Percentiles rank a stretch among this genome's conserved stretches.
phyloP scores from a whole-genome alignment of 2,113 vertebrate species.

The Motacilla tschutschensis region DNA sequence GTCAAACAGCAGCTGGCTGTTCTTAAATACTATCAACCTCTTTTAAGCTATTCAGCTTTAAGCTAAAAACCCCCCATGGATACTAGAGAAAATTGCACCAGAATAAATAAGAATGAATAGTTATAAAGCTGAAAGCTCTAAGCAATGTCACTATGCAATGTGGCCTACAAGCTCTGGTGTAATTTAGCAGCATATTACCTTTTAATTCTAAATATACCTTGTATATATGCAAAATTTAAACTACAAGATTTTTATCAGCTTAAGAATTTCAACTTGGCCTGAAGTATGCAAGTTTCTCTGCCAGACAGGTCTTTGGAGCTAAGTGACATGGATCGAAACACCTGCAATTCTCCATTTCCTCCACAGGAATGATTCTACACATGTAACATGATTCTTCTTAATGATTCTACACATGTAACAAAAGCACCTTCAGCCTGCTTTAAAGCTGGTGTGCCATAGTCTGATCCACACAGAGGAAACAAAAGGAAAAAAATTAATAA shows the following conservation, averaged over 20 bases:
- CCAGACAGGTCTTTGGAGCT: background rate
- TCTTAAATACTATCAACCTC: background rate
- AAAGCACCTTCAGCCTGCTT: background rate
- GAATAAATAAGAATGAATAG: background rate
- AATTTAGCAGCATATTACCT: background rate
- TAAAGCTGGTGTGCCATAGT: background rate
- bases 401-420: background rate
- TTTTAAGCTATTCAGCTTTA: background rate
- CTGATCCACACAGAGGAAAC: background rate
- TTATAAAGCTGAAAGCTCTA: background rate
- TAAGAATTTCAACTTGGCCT: background rate
- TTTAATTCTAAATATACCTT: background rate
- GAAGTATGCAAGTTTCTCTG: background rate
- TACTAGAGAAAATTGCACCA: background rate
- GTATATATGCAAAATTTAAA: background rate
- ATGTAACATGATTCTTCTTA: background rate
- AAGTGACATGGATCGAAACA: background rate
- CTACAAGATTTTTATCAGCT: background rate
- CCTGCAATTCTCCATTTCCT: background rate
- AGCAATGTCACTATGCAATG: background rate
- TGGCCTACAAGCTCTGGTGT: background rate
- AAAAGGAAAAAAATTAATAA: background rate
- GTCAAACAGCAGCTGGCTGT: background rate
- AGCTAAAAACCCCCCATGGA: background rate
- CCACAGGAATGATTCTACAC: background rate